Conservation (phyloP, 1,140 invertebrate genomes). For the Cyrtorhinus lividipennis region DNA sequence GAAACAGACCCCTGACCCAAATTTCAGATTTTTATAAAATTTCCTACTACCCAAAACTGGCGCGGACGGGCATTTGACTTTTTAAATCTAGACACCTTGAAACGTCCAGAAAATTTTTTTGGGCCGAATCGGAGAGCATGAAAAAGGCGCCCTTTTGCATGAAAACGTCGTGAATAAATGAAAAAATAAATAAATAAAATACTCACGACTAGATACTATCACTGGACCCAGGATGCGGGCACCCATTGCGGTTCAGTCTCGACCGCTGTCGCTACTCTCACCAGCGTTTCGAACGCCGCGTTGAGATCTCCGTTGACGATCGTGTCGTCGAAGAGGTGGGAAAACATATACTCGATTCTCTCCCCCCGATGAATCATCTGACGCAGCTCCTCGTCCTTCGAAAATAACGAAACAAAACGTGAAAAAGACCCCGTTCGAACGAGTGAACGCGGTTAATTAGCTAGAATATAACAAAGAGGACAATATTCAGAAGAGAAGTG, state of each 20-base stretch:
- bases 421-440: no score
- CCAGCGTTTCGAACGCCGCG: constrained; percentile 71
- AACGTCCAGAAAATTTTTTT: no score
- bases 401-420: constrained; percentile 28
- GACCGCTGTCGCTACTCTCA: constrained; percentile 64
- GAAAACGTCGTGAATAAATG: no score
- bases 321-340: constrained; percentile 86
- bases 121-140: no score
- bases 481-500: constrained; percentile 6
- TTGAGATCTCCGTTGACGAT: constrained; percentile 84
- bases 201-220: constrained; percentile 18
- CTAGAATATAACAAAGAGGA: constrained; percentile 4
- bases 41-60: no score
- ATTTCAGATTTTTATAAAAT: no score
- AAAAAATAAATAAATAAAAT: no score
- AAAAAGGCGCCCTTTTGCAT: no score
- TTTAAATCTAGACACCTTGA: no score
- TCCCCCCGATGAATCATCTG: constrained; percentile 76
- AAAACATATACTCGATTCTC: constrained; percentile 86
- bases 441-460: no score
- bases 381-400: constrained; percentile 88
- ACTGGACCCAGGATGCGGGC: constrained; percentile 85
- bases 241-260: constrained; percentile 94
- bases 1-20: no score
- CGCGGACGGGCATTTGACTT: no score